Base-by-base conservation (phyloP, 1,140 invertebrate species). In the Drosophila punjabiensis region DNA sequence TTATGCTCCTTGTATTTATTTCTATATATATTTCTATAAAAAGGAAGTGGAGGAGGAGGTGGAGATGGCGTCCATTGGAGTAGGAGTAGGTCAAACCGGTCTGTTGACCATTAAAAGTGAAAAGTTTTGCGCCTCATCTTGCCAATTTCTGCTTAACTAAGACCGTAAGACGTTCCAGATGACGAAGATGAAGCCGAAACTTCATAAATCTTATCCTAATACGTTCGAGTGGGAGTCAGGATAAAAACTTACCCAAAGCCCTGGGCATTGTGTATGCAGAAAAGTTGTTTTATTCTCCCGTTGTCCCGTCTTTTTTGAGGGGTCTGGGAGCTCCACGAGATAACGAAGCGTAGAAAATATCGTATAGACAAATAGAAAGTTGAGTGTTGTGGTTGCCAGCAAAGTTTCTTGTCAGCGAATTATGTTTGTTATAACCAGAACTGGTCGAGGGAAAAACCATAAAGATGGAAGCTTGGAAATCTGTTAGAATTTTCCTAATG, bases 161-260 rank as follows among this genome's bases (percentile, higher is more conserved):
- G 75, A 79, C 69, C 50, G 37, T 70, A 69, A 76, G 62, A 66
- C 62, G 65, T 43, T 45, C 30, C 50, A 76, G 74, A 66, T 75
- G 78, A 56, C 61, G 45, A 20, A 53, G 58, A 74, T 63, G 60
- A 64, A 82, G 82, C 67, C 67, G 80, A 87, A 88, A 79, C 86
- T 90, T 90, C 86, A 89, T 89, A 89, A 89, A 89, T 89, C 85
- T 89, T 89, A 65, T 74, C 76, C 83, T 73, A 82, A 86, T 79
- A 86, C 55, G 55, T 61, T 73, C 37, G 55, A 43, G 67, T 56
- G 65, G 67, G 73, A 62, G 70, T 65, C 63, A 50, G 79, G 71
- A 65, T 76, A 78, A 81, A 89, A 88, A 88, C 66, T 81, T 84
- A 89, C 63, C 60, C 56, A 78, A 88, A 88, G 81, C 85, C 81